Base-by-base conservation (phyloP, 1,140 invertebrate species). In the Meloidogyne hapla region DNA sequence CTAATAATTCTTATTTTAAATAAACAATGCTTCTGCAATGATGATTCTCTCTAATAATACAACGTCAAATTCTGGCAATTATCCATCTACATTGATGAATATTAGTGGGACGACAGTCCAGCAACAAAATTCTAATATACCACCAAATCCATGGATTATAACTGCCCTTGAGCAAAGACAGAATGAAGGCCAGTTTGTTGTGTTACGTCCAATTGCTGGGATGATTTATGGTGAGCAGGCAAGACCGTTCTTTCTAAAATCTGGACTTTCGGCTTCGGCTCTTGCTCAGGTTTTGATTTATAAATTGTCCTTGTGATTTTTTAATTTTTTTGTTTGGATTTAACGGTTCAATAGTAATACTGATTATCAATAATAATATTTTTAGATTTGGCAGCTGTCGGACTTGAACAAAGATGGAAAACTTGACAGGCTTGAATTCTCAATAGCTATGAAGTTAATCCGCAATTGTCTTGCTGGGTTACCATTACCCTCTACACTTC, bases 241-340 rank as follows among this genome's bases (percentile, higher is more conserved):
- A 26, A 66, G 81, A 38, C 74, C 76, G 3, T 84, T 82, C 63
- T 81, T 82, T 61, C 40, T 82, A 33, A 80, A 82, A 68, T 77
- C 74, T 38, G 81, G 82, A 3, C 67, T 82, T 26, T 77, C 68
- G 15, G 38, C 81, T 26, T 61, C 76, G n/a, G 61, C 79, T 66
- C 74, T 82, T 56, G 81, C 96, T 6, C 90, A 94, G 3, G 94
- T 98, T 93, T 97, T 12, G 94, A 99, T 80, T 93, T 98, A 88
- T 92, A 93, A 87, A 95, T 96, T n/a, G 98, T 98, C n/a, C n/a
- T n/a, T n/a, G n/a, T n/a, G n/a, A n/a, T n/a, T 87, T 75, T 42
- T 42, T 33, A 33, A 77, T 63, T 78, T 79, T 26, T 77, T 70
- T 62, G 71, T 67, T 40, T 68, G 48, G 56, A 21, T 66, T 66